phyloP scores from a whole-genome alignment of 2,797 vertebrate species.

The Coendou prehensilis region DNA sequence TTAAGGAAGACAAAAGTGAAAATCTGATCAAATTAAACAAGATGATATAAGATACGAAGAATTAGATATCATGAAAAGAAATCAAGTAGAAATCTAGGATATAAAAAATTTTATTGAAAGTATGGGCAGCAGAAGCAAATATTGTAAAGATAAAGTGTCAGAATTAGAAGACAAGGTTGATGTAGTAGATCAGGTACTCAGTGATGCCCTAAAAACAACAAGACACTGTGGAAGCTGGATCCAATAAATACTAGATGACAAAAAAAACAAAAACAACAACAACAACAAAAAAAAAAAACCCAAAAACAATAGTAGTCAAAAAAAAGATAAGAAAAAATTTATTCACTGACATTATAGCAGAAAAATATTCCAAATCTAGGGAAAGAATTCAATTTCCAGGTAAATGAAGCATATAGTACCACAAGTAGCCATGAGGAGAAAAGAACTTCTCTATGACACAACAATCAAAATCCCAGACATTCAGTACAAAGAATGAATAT shows the following conservation, averaged over 20 bases:
- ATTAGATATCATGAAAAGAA: background rate
- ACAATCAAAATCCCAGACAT: background rate
- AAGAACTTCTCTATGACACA: background rate
- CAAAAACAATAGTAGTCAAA: background rate
- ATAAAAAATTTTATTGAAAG: background rate
- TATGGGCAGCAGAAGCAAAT: background rate
- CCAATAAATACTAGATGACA: background rate
- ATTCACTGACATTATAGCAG: background rate
- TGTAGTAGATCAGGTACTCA: background rate
- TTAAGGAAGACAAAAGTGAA: background rate
- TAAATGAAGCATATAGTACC: background rate
- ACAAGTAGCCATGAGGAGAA: background rate
- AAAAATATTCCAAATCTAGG: background rate
- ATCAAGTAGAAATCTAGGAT: background rate
- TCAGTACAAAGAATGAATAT: background rate
- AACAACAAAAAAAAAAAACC: background rate
- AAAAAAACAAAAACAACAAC: background rate
- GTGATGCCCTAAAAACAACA: background rate
- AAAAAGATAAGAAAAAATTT: background rate
- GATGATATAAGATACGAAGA: background rate
- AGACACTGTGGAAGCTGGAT: background rate
- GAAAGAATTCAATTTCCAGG: background rate
- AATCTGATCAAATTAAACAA: background rate
- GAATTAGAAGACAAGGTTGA: background rate
- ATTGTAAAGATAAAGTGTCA: background rate